Conservation (phyloP, 1,140 invertebrate genomes). For the Tetranychus cinnabarinus region DNA sequence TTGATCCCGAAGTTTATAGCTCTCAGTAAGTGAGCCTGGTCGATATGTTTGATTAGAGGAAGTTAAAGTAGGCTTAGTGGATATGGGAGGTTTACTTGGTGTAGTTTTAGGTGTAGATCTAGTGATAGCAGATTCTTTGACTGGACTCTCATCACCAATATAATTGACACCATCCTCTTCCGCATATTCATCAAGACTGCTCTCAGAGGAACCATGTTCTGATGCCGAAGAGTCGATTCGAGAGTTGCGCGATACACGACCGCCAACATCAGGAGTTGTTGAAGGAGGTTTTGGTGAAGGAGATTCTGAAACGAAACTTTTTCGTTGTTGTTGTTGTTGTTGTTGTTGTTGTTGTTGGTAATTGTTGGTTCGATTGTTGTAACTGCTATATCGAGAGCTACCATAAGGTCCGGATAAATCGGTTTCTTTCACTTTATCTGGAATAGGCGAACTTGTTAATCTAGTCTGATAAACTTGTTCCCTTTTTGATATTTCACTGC, state of each 20-base stretch:
- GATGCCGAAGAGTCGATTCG: slow-evolving; percentile 9
- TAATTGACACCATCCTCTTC: slow-evolving; percentile 1
- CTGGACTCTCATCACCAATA: background rate
- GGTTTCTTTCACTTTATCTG: no score
- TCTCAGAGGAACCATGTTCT: slow-evolving; percentile 7
- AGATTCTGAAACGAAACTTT: background rate
- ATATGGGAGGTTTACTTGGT: background rate
- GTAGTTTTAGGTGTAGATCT: background rate
- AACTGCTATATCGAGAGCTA: no score
- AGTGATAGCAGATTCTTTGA: background rate
- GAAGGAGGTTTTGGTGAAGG: background rate
- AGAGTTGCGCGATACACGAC: slow-evolving; percentile 6
- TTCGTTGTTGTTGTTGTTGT: no score
- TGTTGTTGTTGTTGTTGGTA: no score
- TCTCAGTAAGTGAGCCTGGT: no score
- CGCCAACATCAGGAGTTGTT: background rate
- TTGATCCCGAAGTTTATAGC: background rate
- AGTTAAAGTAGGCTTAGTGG: no score
- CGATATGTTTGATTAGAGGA: no score
- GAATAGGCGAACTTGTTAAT: no score
- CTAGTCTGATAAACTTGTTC: no score
- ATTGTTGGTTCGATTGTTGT: no score
- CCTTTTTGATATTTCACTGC: no score
- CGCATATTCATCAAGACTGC: slow-evolving; percentile 10
- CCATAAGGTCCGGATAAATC: no score